Evolutionary conservation across 35 echinoderm and acorn worm genomes (phyloP), one percentile per base, ranked within the genome.

Genomic region (Apostichopus parvimensis): DNA sequence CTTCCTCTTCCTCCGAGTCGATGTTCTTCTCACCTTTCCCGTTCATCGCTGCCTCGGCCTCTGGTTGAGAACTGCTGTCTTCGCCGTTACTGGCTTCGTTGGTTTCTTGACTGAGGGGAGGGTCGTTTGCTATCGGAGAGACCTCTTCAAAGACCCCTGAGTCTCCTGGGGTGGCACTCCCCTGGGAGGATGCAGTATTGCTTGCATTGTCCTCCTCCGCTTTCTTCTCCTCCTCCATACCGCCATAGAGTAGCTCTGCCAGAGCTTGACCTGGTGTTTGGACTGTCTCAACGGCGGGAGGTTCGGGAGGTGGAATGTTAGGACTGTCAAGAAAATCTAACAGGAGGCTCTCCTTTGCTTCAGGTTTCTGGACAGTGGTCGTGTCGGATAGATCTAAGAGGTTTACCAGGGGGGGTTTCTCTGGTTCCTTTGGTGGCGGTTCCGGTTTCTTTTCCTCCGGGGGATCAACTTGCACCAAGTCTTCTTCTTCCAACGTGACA

Each of bases 361-460:
- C 87, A 52, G 92, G 92, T 75, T 83, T 91, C 53, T 91, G 68
- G 58, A 92, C 81, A 23, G 88, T 82, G 20, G 88, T 77, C 14
- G 88, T 56, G 24, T 96, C 95, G 0, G 95, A 93, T 18, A 96
- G 83, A 62, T 96, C 95, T 70, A 96, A 77, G 53, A 96, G 77
- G 80, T 96, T 96, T 11, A 91, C 73, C 65, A 90, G 24, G 22
- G 78, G 92, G 6, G 91, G 91, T 4, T 62, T 73, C 54, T 61
- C 83, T n/a, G 25, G 45, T 87, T 87, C 58, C 23, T 87, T 93
- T 8, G 20, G 25, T 45, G 34, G 12, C 34, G 23, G 53, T 14
- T 60, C 10, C 71, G 81, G 34, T 54, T 56, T 93, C 56, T 87
- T 60, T 53, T 91, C 73, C 22, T 91, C 45, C 18, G 21, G 9